phyloP scores from a whole-genome alignment of 2,113 vertebrate genomes.

The Maccullochella peelii region DNA sequence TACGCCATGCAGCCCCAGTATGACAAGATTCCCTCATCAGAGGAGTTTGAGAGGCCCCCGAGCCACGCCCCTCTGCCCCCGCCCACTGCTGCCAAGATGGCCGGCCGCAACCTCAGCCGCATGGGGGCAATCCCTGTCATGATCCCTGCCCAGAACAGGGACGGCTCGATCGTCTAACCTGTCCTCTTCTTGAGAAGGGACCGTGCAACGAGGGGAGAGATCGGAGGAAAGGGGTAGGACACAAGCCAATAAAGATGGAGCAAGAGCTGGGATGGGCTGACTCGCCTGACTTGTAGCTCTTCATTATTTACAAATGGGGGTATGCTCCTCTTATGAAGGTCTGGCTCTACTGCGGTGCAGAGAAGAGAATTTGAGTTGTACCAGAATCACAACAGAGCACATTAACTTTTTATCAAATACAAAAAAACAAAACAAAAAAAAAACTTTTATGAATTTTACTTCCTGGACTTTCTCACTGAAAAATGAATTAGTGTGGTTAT shows the following conservation, averaged over 20 bases:
- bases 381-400: slow-evolving; percentile 67
- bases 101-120: slow-evolving; percentile 95
- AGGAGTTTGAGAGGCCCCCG: slow-evolving; percentile 90
- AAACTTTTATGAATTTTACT: slow-evolving; percentile 66
- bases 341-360: slow-evolving; percentile 58
- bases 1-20: slow-evolving; percentile 92
- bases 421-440: slow-evolving; percentile 43
- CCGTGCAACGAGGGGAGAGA: not conserved
- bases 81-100: slow-evolving; percentile 87
- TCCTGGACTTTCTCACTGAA: slow-evolving; percentile 64
- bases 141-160: slow-evolving; percentile 97
- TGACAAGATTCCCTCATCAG: slow-evolving; percentile 91
- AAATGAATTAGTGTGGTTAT: slow-evolving; percentile 43
- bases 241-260: slow-evolving; percentile 50
- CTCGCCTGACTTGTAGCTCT: slow-evolving; percentile 51
- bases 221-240: slow-evolving; percentile 25
- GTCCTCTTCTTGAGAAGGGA: slow-evolving; percentile 24
- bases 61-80: slow-evolving; percentile 86
- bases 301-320: slow-evolving; percentile 49
- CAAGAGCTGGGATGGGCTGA: slow-evolving; percentile 18
- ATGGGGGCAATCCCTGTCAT: slow-evolving; percentile 98
- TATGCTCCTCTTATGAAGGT: slow-evolving; percentile 51
- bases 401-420: slow-evolving; percentile 72
- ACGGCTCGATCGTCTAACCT: slow-evolving; percentile 95
- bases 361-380: slow-evolving; percentile 34